Evolutionary conservation across 2,888 invertebrate genomes (phyloP).

Genomic region (Hypomecis atomaria): DNA sequence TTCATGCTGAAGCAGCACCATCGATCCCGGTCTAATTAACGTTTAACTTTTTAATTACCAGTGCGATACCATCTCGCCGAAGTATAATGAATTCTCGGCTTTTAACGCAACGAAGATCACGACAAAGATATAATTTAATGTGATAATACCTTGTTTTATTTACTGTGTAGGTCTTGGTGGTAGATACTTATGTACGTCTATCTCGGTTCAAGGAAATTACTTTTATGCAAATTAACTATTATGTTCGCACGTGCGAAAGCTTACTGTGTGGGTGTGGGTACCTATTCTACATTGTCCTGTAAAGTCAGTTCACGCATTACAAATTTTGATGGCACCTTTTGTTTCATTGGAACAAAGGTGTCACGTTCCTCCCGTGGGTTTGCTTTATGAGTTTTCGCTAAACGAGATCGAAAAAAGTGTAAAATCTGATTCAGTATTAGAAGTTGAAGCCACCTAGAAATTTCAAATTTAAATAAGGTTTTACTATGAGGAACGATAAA

Average conservation of each 20-base stretch:
- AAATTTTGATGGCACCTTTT: constrained; percentile 33
- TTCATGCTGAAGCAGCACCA: background rate
- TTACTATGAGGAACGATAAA: too few species aligned
- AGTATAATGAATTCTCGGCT: constrained; percentile 39
- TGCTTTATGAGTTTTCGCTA: constrained; percentile 19
- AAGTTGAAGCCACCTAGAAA: too few species aligned
- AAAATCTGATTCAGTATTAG: too few species aligned
- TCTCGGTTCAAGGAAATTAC: constrained; percentile 64
- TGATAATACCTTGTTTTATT: constrained; percentile 41
- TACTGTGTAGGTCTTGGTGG: constrained; percentile 33
- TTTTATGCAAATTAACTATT: constrained; percentile 69
- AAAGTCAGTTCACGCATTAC: constrained; percentile 33
- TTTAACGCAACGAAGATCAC: constrained; percentile 36
- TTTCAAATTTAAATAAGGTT: too few species aligned
- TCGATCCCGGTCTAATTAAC: constrained; percentile 21
- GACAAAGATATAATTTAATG: constrained; percentile 37
- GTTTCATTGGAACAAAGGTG: constrained; percentile 28
- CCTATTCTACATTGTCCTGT: constrained; percentile 28
- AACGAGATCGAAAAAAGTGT: constrained; percentile 14
- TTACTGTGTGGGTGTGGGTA: constrained; percentile 30
- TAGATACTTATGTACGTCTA: constrained; percentile 30
- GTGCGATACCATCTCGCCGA: constrained; percentile 29
- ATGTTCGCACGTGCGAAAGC: constrained; percentile 54
- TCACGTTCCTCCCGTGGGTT: constrained; percentile 9
- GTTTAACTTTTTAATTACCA: constrained; percentile 27